Evolutionary conservation across 2,113 vertebrate genomes (phyloP), one percentile per base, ranked within the genome.

Genomic region (Toxotes jaculatrix): DNA sequence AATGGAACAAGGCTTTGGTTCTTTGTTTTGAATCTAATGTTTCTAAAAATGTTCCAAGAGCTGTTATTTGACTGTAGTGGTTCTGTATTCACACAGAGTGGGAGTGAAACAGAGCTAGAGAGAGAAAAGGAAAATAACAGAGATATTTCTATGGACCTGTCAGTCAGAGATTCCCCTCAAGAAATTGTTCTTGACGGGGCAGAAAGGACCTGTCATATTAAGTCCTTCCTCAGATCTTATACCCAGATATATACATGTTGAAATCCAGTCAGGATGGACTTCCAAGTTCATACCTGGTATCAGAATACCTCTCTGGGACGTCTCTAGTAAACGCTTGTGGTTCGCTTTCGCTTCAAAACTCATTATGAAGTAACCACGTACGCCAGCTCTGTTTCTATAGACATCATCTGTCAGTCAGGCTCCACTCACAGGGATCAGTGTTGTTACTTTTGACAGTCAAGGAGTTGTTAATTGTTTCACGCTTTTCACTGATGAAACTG

Each of bases 131-230:
- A 5, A 14, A 73, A 62, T 79, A 27, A 27, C 27, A 27, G 27
- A 27, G 27, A 27, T 27, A 27, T 27, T 27, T 27, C 27, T 27
- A 4, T 10, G 49, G 45, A 68, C 63, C 70, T 38, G 74, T 91
- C 85, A 74, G 57, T 87, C 82, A 81, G 53, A 19, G 4, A 17
- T 66, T 79, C 59, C 73, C 85, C 80, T 68, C 60, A 64, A 76
- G 75, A 86, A 80, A 80, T 74, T 0, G 23, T 38, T 83, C 62
- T 65, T 83, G 84, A 76, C 11, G 5, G 84, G 59, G 9, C 81
- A 83, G 86, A 78, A 82, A 38, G 81, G 78, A 75, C 66, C 75
- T 82, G 84, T 79, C 87, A 85, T 31, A 85, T 85, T 67, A 78
- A 59, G 74, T 27, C 8, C 3, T 60, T 53, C 66, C 82, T 84